Percentiles rank a stretch among this genome's conserved stretches.
Conservation (phyloP, 1,140 invertebrate species). For the Apis laboriosa region DNA sequence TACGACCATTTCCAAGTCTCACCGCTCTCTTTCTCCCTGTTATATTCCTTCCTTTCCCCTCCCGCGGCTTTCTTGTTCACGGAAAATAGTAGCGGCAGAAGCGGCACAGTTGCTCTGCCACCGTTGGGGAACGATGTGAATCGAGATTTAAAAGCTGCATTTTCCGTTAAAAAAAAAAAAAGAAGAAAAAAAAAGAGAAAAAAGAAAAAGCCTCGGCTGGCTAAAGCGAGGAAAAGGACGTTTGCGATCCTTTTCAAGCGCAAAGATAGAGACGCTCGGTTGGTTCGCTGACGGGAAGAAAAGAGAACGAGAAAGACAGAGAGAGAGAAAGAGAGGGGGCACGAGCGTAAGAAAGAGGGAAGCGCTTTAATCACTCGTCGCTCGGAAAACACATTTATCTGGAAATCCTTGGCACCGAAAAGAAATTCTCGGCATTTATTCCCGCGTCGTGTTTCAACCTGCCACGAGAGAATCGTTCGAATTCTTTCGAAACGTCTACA, state of each 20-base stretch:
- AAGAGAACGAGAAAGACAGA: not conserved
- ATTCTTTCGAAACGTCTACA: not conserved
- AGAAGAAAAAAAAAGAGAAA: slow-evolving; percentile 27
- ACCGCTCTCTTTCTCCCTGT: not conserved
- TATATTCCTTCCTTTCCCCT: slow-evolving; percentile 2
- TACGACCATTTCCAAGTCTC: not conserved
- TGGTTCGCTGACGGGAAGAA: slow-evolving; percentile 7
- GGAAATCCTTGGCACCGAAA: slow-evolving; percentile 53
- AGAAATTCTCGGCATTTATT: slow-evolving; percentile 59
- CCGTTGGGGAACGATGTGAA: slow-evolving; percentile 45
- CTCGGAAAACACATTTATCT: slow-evolving; percentile 63
- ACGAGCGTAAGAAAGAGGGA: slow-evolving; percentile 13
- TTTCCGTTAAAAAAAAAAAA: slow-evolving; percentile 50
- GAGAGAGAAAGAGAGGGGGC: not conserved
- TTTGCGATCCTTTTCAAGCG: slow-evolving; percentile 62
- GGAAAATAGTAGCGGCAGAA: not conserved
- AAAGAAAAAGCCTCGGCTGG: slow-evolving; percentile 45
- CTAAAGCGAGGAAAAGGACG: slow-evolving; percentile 55
- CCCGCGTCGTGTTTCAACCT: not conserved
- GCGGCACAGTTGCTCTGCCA: slow-evolving; percentile 33
- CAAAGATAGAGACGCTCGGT: slow-evolving; percentile 40
- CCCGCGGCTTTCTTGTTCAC: not conserved
- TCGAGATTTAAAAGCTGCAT: slow-evolving; percentile 65
- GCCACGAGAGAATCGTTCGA: no score
- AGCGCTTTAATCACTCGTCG: slow-evolving; percentile 60